Evolutionary conservation across 2,888 invertebrate genomes (phyloP).

Genomic region (Thymelicus acteon): DNA sequence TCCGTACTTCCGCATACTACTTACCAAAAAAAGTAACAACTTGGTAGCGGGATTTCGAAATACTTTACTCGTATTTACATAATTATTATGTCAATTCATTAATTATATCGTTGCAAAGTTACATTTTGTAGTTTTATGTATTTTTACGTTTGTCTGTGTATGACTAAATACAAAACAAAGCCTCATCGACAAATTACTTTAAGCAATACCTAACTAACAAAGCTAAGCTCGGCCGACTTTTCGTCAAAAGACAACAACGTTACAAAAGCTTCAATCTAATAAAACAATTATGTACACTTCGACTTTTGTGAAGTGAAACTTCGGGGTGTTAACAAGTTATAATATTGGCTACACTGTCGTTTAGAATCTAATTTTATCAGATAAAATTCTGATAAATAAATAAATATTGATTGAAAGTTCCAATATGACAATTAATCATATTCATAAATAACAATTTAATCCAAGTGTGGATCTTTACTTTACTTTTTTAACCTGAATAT

Average conservation of each 20-base stretch:
- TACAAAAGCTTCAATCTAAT: conserved; percentile 1
- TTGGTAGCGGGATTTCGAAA: background rate
- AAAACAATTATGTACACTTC: background rate
- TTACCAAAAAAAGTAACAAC: conserved; percentile 18
- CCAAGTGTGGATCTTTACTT: no score
- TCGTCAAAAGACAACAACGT: background rate
- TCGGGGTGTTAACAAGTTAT: background rate
- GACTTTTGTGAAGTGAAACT: conserved; percentile 24
- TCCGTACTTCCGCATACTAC: background rate
- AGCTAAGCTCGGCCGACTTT: conserved; percentile 19
- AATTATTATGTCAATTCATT: background rate
- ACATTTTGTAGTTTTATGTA: background rate
- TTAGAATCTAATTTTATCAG: no score
- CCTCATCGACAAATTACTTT: background rate
- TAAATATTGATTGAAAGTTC: no score
- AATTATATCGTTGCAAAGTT: background rate
- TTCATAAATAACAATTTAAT: no score
- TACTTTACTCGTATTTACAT: background rate
- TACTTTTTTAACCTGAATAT: no score
- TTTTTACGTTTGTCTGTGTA: background rate
- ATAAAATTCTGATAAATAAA: no score
- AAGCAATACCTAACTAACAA: conserved; percentile 17
- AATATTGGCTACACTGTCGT: background rate
- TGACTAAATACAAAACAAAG: conserved; percentile 3
- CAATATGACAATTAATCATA: no score